phyloP scores from a whole-genome alignment of 2,888 invertebrate genomes.

The Bhutanitis thaidina region DNA sequence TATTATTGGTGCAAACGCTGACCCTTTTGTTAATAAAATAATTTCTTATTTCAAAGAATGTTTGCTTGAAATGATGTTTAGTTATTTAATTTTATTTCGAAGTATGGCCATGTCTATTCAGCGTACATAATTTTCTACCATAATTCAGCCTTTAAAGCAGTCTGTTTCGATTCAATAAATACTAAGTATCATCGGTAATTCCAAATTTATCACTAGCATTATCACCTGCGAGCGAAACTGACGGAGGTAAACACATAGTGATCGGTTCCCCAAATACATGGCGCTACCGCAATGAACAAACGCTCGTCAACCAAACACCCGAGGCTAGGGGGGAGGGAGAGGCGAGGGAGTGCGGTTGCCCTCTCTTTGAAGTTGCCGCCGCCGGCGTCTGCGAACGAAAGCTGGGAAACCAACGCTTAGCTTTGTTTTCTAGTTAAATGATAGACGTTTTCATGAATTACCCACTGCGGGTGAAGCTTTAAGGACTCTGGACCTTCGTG shows the following conservation, averaged over 20 bases:
- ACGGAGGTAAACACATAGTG: slow-evolving; percentile 48
- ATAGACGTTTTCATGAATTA: slow-evolving; percentile 51
- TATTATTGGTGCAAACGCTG: too few species aligned
- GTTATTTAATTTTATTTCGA: too few species aligned
- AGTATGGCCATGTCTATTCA: too few species aligned
- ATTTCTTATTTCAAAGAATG: too few species aligned
- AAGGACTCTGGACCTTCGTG: slow-evolving; percentile 24
- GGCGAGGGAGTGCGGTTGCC: slow-evolving; percentile 48
- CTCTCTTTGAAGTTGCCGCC: slow-evolving; percentile 73
- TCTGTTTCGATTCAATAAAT: not conserved
- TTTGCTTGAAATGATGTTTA: too few species aligned
- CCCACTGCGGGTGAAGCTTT: slow-evolving; percentile 42
- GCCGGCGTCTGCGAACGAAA: slow-evolving; percentile 70
- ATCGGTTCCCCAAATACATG: slow-evolving; percentile 59
- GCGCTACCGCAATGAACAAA: slow-evolving; percentile 57
- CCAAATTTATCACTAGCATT: slow-evolving; percentile 22
- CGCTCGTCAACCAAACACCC: slow-evolving; percentile 49
- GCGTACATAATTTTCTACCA: too few species aligned
- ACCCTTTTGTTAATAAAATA: too few species aligned
- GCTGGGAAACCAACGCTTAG: slow-evolving; percentile 72
- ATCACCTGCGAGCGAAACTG: slow-evolving; percentile 40
- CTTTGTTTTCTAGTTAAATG: slow-evolving; percentile 75
- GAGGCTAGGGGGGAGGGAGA: slow-evolving; percentile 34
- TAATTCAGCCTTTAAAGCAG: not conserved
- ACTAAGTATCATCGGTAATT: not conserved